phyloP scores from a whole-genome alignment of 1,140 invertebrate species.

The Drosophila nannoptera region DNA sequence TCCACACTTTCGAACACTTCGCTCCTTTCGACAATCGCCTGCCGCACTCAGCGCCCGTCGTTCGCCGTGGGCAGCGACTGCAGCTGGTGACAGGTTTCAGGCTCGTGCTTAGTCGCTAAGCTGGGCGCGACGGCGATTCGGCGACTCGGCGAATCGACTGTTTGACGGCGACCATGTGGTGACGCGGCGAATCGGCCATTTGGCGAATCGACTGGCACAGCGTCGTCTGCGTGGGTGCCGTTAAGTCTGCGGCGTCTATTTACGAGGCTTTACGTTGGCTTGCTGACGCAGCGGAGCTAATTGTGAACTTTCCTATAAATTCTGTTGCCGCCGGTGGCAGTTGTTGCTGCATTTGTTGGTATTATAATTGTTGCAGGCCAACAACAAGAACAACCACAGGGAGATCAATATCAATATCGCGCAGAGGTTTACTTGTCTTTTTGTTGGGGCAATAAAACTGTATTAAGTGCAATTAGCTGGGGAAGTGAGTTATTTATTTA shows the following conservation, averaged over 20 bases:
- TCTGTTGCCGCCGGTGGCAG: constrained; percentile 44
- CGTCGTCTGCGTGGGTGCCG: constrained; percentile 43
- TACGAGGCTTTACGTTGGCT: constrained; percentile 8
- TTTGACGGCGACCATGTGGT: no score
- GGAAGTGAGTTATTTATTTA: constrained; percentile 75
- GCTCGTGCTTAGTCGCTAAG: constrained; percentile 1
- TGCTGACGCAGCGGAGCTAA: constrained; percentile 41
- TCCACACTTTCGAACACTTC: not conserved
- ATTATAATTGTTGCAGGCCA: constrained; percentile 66
- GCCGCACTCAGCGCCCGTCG: not conserved
- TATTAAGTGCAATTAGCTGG: constrained; percentile 68
- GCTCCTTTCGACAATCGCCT: not conserved
- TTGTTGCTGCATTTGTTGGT: constrained; percentile 64
- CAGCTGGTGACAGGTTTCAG: constrained; percentile 13
- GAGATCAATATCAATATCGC: constrained; percentile 60
- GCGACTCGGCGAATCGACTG: no score
- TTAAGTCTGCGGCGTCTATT: constrained; percentile 23
- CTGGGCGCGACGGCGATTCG: no score
- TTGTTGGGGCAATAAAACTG: constrained; percentile 63
- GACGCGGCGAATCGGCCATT: not conserved
- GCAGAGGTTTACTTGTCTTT: constrained; percentile 23
- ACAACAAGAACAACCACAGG: constrained; percentile 20
- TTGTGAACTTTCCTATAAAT: constrained; percentile 67
- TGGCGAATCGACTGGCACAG: not conserved
- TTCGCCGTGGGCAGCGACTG: constrained; percentile 12